Conservation (phyloP, 2,113 vertebrate species). For the Motacilla tschutschensis region DNA sequence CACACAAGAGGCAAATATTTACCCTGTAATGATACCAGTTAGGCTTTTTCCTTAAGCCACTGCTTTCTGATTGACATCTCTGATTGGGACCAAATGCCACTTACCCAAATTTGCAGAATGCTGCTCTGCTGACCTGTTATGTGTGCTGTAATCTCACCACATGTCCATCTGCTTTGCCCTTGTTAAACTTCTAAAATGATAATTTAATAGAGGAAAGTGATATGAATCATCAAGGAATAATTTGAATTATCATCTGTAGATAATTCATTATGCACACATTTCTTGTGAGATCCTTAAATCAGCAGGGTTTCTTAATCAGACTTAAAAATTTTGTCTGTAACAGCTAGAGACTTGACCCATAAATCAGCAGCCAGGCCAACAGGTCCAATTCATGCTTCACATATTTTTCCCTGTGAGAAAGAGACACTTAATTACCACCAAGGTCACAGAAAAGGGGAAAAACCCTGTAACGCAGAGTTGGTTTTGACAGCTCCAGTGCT, state of each 20-base stretch:
- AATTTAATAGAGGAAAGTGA: constrained; percentile 68
- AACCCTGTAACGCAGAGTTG: constrained; percentile 27
- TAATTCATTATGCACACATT: constrained; percentile 76
- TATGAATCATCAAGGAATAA: constrained; percentile 64
- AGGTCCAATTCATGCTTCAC: constrained; percentile 51
- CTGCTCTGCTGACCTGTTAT: neutral
- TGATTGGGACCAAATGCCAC: neutral
- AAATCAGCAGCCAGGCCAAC: constrained; percentile 70
- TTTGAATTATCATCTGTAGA: constrained; percentile 68
- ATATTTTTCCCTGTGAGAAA: constrained; percentile 55
- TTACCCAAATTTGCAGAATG: neutral
- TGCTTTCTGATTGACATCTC: neutral
- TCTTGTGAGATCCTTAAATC: constrained; percentile 72
- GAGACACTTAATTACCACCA: constrained; percentile 66
- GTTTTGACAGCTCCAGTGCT: constrained; percentile 35
- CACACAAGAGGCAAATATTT: neutral
- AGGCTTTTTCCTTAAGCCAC: neutral
- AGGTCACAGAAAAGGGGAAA: constrained; percentile 61
- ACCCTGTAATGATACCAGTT: rapidly evolving
- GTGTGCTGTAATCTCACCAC: neutral
- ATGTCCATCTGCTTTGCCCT: neutral
- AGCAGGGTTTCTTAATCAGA: constrained; percentile 73
- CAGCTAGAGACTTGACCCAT: constrained; percentile 71
- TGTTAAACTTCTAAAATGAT: constrained; percentile 43
- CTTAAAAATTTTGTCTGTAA: constrained; percentile 66